These are phyloP conservation scores for Habropoda laboriosa DNA, from an alignment of 1,140 invertebrate species.

Conservation along the genomic window DNA sequence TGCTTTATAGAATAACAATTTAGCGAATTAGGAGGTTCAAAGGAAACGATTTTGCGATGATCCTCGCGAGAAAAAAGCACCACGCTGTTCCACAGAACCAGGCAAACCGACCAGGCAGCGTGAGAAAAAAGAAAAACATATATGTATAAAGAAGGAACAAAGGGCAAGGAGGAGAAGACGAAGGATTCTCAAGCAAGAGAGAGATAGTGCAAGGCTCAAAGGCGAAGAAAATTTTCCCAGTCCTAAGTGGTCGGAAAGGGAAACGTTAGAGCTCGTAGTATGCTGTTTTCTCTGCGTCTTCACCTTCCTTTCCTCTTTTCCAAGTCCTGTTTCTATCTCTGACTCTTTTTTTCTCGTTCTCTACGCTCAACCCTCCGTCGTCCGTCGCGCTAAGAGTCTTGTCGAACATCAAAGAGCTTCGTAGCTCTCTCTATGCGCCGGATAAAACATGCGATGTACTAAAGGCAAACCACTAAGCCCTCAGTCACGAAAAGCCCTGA, in stretches of 20 bases:
- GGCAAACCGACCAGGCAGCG: constrained; percentile 20
- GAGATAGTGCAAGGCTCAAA: constrained; percentile 47
- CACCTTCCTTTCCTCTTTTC: neutral
- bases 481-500: constrained; percentile 39
- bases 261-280: constrained; percentile 37
- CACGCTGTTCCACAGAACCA: constrained; percentile 16
- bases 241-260: constrained; percentile 65
- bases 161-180: neutral
- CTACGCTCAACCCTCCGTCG: constrained; percentile 24
- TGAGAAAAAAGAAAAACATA: constrained; percentile 18
- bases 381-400: constrained; percentile 70
- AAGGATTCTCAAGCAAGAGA: neutral
- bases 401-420: constrained; percentile 71
- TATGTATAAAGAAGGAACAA: constrained; percentile 30
- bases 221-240: constrained; percentile 64
- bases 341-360: neutral
- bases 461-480: constrained; percentile 61
- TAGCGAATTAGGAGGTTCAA: constrained; percentile 75
- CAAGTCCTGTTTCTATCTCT: neutral
- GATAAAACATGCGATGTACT: constrained; percentile 61
- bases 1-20: constrained; percentile 76
- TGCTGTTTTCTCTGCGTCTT: constrained; percentile 24
- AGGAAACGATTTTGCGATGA: constrained; percentile 64
- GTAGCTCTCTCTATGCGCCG: constrained; percentile 33
- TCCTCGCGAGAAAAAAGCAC: constrained; percentile 44